Evolutionary conservation across 2,888 invertebrate genomes (phyloP), one percentile per base, ranked within the genome.

Genomic region (Cyclophora punctaria): DNA sequence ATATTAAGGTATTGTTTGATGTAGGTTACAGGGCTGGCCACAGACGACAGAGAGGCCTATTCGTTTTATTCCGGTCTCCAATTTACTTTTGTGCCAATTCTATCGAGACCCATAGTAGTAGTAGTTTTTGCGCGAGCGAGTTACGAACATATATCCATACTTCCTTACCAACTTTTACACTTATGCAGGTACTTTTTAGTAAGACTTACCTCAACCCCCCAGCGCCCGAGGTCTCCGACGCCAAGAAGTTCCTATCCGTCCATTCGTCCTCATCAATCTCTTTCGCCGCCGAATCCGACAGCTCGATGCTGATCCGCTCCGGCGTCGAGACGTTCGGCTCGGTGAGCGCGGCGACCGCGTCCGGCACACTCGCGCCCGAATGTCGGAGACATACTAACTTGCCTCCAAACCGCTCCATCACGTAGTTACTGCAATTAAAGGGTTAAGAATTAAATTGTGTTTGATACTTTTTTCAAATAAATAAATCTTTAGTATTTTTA

Each of bases 211-310:
- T 86, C 2, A 83, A 69, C 0, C 82, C 83, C 0, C 80, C 82
- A 0, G 84, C 82, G 3, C 75, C 74, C 0, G 83, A 83, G 0
- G 91, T 90, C 67, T 94, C 94, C 3, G 94, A 94, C 1, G 95
- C 95, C 44, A 96, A 92, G 78, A 96, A 96, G 87, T 98, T 98
- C 62, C 96, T 91, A 65, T 97, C 96, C 0, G 97, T 97, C 95
- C 98, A 97, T 76, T 98, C 97, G 72, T 98, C 97, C 76, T 98
- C 98, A 72, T 97, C 97, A 80, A 97, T 96, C 80, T 96, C 95
- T 0, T 78, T 56, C 0, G 83, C 83, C 2, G 78, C 80, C 6
- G 76, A 66, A 58, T 84, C 85, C 0, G 81, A 83, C 2, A 83
- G 69, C 52, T 85, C 85, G 0, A 86, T 55, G 55, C 80, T 82